phyloP scores from a whole-genome alignment of 2,797 vertebrate species.

The Diceros bicornis region DNA sequence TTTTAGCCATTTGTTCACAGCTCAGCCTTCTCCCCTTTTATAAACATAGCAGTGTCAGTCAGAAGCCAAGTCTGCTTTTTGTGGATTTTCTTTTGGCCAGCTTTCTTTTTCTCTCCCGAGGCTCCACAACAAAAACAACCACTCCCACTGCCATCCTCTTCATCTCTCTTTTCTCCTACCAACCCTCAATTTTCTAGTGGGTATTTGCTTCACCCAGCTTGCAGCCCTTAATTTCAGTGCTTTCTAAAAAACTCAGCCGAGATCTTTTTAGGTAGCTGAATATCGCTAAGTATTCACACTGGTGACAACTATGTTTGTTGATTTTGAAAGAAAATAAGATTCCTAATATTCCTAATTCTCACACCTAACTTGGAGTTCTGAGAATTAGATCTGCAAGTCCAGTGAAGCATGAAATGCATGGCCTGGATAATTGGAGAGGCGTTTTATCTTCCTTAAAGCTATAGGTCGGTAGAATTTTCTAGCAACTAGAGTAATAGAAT shows the following conservation, averaged over 20 bases:
- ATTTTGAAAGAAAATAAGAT: background rate
- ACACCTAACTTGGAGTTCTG: background rate
- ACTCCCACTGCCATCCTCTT: background rate
- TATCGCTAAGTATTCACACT: background rate
- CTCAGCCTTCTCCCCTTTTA: background rate
- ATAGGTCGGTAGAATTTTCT: background rate
- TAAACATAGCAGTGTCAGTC: background rate
- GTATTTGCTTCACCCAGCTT: background rate
- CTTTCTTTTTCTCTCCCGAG: background rate
- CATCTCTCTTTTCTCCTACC: background rate
- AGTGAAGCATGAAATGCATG: background rate
- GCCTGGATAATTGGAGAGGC: background rate
- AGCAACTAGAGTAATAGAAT: background rate
- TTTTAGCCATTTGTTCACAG: background rate
- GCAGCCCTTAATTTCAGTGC: constrained; percentile 5
- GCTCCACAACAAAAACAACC: background rate
- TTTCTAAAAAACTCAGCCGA: background rate
- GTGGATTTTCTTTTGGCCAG: background rate
- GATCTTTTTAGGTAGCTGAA: constrained; percentile 1
- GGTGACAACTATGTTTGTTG: background rate
- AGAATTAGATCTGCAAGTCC: background rate
- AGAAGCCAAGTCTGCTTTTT: background rate
- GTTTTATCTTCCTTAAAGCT: constrained; percentile 36
- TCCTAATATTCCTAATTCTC: background rate
- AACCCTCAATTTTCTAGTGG: background rate